Evolutionary conservation across 2,797 vertebrate species (phyloP), one percentile per base, ranked within the genome.

Genomic region (Chiroxiphia lanceolata): DNA sequence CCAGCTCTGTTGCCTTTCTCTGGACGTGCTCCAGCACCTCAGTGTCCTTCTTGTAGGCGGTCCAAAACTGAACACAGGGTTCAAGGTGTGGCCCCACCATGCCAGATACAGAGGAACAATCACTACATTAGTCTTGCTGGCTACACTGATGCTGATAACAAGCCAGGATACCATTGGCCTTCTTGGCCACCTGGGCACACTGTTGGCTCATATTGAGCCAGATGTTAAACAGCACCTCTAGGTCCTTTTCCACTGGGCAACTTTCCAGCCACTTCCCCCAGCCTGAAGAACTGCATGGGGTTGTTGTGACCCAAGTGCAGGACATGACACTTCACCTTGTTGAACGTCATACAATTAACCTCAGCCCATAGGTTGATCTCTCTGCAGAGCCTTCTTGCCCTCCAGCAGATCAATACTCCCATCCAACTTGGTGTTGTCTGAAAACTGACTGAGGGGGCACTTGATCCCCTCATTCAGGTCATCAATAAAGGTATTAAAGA

Each of bases 251-350:
- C 21, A 5, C 21, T 20, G 27, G 0, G 11, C 56, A 56, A 4
- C 1, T 63, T 61, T 83, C 2, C 27, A 56, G 22, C 9, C 36
- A 0, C 15, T 11, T 36, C 10, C 63, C 6, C 4, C 15, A 27
- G 31, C 47, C 47, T 23, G 9, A 6, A 20, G 40, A 2, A 2
- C 26, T 48, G 10, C 7, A 0, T 14, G 18, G 42, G 15, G 0
- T 19, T 42, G 13, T n/a, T 67, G 20, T 69, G 40, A 48, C 13
- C 13, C 40, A 36, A 17, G 5, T 5, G 22, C 22, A 82, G 63
- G 34, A 83, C 11, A 2, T 0, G 0, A 2, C 9, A 14, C 10
- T 34, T 42, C 0, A 1, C 18, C 7, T 27, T 36, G 22, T 33
- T 69, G 56, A 63, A 50, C 11, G 11, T 44, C 15, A 23, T 7